phyloP scores from a whole-genome alignment of 2,888 invertebrate species.

The Bibio marci region DNA sequence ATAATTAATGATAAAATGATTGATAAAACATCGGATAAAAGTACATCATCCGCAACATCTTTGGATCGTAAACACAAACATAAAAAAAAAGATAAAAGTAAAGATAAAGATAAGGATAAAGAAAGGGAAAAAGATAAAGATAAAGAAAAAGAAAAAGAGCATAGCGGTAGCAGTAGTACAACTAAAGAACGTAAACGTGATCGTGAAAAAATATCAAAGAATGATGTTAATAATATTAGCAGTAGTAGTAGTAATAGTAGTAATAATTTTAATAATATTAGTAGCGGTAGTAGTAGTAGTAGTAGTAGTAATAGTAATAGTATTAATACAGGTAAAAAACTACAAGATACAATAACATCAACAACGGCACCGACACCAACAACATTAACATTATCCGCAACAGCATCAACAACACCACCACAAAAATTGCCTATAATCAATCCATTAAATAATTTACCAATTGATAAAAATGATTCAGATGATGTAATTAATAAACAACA shows the following conservation, averaged over 20 bases:
- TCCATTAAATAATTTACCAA: too few species aligned
- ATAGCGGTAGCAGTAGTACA: neutral
- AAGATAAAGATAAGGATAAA: constrained; percentile 37
- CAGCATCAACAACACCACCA: neutral
- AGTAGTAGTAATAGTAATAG: neutral
- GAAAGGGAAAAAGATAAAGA: constrained; percentile 13
- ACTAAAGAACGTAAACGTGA: too few species aligned
- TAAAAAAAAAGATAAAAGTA: constrained; percentile 48
- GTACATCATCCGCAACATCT: too few species aligned
- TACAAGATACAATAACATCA: neutral
- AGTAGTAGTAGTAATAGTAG: neutral
- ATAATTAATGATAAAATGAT: constrained; percentile 9
- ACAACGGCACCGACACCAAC: neutral
- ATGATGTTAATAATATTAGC: too few species aligned
- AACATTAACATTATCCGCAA: neutral
- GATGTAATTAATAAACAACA: too few species aligned
- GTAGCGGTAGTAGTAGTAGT: neutral
- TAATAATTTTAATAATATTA: constrained; percentile 1
- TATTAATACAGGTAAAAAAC: too few species aligned
- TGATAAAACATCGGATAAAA: constrained; percentile 21
- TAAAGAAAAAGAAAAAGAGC: constrained; percentile 38
- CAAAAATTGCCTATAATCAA: too few species aligned
- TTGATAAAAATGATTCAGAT: too few species aligned
- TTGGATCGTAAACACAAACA: constrained; percentile 40
- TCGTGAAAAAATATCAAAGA: too few species aligned